phyloP scores from a whole-genome alignment of 2,888 invertebrate species.

The Eupithecia subumbrata region DNA sequence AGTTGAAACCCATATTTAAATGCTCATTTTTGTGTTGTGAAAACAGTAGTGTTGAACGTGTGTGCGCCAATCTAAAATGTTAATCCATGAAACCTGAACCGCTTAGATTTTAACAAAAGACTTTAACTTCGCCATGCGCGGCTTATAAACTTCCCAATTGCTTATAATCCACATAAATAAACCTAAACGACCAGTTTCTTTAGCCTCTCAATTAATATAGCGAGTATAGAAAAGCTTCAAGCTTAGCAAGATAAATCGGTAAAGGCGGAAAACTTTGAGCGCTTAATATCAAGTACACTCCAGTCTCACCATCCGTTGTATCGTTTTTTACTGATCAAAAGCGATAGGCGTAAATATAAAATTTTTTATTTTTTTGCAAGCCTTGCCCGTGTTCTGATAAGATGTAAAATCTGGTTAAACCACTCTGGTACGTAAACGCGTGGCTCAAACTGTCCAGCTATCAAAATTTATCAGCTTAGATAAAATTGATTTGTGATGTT shows the following conservation, averaged over 20 bases:
- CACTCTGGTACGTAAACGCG: background rate
- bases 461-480: background rate
- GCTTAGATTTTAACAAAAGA: background rate
- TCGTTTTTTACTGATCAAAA: background rate
- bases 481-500: background rate
- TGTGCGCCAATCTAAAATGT: background rate
- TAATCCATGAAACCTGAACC: background rate
- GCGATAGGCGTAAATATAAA: background rate
- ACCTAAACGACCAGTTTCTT: conserved; percentile 38
- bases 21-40: too few relatives aligned
- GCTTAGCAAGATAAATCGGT: conserved; percentile 48
- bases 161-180: conserved; percentile 35
- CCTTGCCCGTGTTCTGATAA: background rate
- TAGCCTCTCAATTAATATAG: conserved; percentile 49
- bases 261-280: conserved; percentile 45
- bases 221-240: conserved; percentile 47
- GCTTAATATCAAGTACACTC: conserved; percentile 41
- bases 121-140: background rate
- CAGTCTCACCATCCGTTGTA: background rate
- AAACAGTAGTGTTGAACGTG: background rate
- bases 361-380: background rate
- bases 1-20: too few relatives aligned
- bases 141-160: conserved; percentile 19
- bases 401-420: background rate
- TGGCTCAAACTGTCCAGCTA: background rate